These are phyloP conservation scores for Tragulus kanchil DNA, from an alignment of 2,113 vertebrate species.

Conservation along the genomic window DNA sequence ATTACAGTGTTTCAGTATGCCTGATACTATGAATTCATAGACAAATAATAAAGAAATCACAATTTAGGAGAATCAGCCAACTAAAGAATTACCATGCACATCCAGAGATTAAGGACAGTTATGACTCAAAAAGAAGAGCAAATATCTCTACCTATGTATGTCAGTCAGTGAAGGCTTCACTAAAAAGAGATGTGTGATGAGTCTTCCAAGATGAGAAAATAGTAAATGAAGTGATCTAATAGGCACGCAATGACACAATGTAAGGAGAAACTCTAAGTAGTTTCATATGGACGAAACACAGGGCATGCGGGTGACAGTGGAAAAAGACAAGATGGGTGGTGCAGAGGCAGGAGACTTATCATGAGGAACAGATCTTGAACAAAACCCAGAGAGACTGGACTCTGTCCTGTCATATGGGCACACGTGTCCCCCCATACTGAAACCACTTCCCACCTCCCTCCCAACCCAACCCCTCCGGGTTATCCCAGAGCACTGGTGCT, in stretches of 20 bases:
- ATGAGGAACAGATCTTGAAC: not conserved
- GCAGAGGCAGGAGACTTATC: not conserved
- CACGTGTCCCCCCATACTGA: too few relatives aligned
- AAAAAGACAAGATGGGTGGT: constrained; percentile 28
- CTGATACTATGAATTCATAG: not conserved
- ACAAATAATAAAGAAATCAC: constrained; percentile 48
- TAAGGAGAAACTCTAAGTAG: constrained; percentile 10
- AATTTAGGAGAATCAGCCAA: constrained; percentile 27
- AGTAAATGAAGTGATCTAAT: constrained; percentile 46
- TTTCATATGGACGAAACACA: not conserved
- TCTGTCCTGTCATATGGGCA: not conserved
- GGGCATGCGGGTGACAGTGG: not conserved
- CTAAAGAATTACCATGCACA: constrained; percentile 24
- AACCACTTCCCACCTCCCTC: too few relatives aligned
- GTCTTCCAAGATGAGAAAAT: constrained; percentile 43
- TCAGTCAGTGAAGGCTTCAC: not conserved
- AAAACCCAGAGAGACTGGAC: constrained; percentile 39
- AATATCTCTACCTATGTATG: not conserved
- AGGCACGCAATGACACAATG: not conserved
- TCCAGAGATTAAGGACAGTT: constrained; percentile 41
- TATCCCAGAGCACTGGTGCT: too few relatives aligned
- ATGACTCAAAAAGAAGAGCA: constrained; percentile 35
- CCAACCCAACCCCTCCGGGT: too few relatives aligned
- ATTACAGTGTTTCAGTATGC: constrained; percentile 1
- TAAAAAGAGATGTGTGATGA: constrained; percentile 38